These are phyloP conservation scores for Pteria penguin DNA, from an alignment of 2,888 invertebrate genomes.

Conservation along the genomic window DNA sequence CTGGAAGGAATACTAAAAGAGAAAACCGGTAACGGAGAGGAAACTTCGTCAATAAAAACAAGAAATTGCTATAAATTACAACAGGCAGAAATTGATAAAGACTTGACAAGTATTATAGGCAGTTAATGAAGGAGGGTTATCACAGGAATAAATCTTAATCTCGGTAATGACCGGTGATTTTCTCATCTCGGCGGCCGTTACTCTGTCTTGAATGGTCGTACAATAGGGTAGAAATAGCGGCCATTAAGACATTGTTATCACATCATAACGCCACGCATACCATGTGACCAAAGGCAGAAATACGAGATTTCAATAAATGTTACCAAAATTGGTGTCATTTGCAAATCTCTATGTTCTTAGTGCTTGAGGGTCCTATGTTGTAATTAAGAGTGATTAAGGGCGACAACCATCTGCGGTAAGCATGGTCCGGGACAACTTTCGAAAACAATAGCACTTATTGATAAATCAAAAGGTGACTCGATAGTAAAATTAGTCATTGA, in stretches of 20 bases:
- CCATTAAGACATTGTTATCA: slow-evolving; percentile 22
- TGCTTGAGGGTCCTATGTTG: background rate
- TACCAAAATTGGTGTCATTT: background rate
- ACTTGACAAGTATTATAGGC: background rate
- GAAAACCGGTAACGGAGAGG: too few species aligned
- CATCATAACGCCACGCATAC: slow-evolving; percentile 25
- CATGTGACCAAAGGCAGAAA: slow-evolving; percentile 12
- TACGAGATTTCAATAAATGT: slow-evolving; percentile 30
- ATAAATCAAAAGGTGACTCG: too few species aligned
- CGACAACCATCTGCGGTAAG: too few species aligned
- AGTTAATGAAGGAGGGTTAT: background rate
- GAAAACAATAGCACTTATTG: too few species aligned
- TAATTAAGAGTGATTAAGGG: background rate
- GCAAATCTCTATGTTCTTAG: background rate
- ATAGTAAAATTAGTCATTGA: too few species aligned
- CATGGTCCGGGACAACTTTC: too few species aligned
- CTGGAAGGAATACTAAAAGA: background rate
- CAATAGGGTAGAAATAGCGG: slow-evolving; percentile 10
- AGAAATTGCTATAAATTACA: background rate
- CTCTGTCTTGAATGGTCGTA: background rate
- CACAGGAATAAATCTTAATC: background rate
- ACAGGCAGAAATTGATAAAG: background rate
- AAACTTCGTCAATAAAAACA: background rate
- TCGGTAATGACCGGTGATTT: background rate
- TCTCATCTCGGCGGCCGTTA: background rate